These are phyloP conservation scores for Chanos chanos DNA, from an alignment of 2,797 vertebrate genomes.

Conservation along the genomic window DNA sequence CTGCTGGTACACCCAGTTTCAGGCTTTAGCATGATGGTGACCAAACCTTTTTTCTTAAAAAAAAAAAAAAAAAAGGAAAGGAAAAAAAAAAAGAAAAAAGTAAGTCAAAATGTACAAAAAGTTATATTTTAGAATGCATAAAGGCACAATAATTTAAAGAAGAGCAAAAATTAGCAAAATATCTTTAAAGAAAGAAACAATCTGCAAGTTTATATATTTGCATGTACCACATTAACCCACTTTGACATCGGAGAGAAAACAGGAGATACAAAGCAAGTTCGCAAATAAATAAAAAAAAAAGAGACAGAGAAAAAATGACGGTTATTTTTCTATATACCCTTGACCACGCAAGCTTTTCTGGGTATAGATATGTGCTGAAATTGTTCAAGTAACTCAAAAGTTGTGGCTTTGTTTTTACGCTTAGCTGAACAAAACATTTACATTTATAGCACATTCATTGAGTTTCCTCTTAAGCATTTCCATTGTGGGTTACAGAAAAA, in stretches of 20 bases:
- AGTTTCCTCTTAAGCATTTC: conserved; percentile 35
- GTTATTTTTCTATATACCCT: conserved; percentile 41
- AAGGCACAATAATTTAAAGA: conserved; percentile 82
- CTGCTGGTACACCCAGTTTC: conserved; percentile 74
- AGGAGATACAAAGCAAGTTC: too few relatives aligned
- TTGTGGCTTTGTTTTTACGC: conserved; percentile 33
- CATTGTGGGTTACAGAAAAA: conserved; percentile 30
- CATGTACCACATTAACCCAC: conserved; percentile 71
- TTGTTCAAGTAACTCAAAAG: conserved; percentile 18
- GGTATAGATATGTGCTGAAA: conserved; percentile 28
- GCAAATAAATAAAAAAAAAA: conserved; percentile 41
- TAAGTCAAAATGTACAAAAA: conserved; percentile 50
- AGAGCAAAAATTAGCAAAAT: conserved; percentile 52
- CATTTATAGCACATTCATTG: conserved; percentile 42
- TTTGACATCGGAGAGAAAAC: conserved; percentile 49
- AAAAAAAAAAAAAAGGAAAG: conserved; percentile 37
- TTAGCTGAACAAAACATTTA: conserved; percentile 40
- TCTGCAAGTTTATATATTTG: conserved; percentile 70
- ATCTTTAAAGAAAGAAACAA: conserved; percentile 48
- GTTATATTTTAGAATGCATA: conserved; percentile 68
- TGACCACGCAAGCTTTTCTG: conserved; percentile 24
- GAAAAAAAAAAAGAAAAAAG: conserved; percentile 43
- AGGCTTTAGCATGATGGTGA: conserved; percentile 88
- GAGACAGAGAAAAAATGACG: conserved; percentile 18
- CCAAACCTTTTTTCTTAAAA: conserved; percentile 84